phyloP scores from a whole-genome alignment of 1,140 invertebrate genomes.

The Euschistus heros region DNA sequence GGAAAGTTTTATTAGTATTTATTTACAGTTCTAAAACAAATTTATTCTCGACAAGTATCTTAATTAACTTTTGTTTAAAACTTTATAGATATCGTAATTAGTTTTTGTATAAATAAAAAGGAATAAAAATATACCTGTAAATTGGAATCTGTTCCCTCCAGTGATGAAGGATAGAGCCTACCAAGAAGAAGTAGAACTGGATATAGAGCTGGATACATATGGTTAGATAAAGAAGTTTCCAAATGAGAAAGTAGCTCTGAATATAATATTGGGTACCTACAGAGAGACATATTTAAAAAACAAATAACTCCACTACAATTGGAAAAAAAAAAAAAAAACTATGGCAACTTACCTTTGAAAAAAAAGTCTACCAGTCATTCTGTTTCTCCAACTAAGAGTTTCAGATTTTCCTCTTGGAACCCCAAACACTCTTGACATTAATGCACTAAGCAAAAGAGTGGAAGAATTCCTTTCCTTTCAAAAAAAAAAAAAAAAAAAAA shows the following conservation, averaged over 20 bases:
- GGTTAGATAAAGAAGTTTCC: conserved; percentile 36
- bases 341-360: conserved; percentile 51
- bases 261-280: conserved; percentile 54
- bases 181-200: conserved; percentile 68
- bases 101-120: not conserved
- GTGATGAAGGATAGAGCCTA: conserved; percentile 60
- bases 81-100: too few species aligned
- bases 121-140: conserved; percentile 26
- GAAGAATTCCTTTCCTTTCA: conserved; percentile 72
- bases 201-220: conserved; percentile 45
- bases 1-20: too few species aligned
- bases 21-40: too few species aligned
- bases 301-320: not conserved
- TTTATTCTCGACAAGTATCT: too few species aligned
- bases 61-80: too few species aligned
- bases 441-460: conserved; percentile 68
- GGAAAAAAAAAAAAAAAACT: too few species aligned
- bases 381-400: conserved; percentile 60
- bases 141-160: conserved; percentile 42
- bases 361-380: conserved; percentile 66
- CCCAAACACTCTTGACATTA: conserved; percentile 84
- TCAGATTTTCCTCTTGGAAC: conserved; percentile 56
- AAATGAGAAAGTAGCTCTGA: conserved; percentile 64
- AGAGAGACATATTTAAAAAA: not conserved
- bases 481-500: conserved; percentile 25